Evolutionary conservation across 1,140 invertebrate species (phyloP).

Genomic region (Tetraneura akinire): DNA sequence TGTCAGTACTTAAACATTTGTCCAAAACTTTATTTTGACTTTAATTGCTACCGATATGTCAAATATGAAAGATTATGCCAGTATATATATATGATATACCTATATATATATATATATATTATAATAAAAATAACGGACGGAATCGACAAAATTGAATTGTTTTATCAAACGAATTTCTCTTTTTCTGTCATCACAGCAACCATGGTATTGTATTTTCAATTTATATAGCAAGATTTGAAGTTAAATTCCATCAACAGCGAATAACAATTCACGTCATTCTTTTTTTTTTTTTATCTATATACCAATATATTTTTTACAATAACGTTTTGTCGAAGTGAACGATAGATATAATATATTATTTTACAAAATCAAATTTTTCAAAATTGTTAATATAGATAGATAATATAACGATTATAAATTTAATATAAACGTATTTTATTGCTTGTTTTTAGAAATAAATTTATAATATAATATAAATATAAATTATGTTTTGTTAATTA

Average conservation of each 20-base stretch:
- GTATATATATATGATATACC: no score
- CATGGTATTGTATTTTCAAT: not conserved
- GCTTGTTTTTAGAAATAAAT: no score
- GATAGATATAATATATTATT: no score
- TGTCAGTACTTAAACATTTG: not conserved
- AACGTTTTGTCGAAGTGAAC: not conserved
- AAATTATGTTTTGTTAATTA: no score
- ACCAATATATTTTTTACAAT: no score
- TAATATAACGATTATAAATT: no score
- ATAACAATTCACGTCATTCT: not conserved
- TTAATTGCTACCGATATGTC: conserved; percentile 15
- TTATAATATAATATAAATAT: no score
- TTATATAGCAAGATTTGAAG: not conserved
- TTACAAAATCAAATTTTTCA: no score
- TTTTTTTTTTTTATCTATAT: not conserved
- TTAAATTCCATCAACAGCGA: conserved; percentile 11
- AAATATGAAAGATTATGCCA: not conserved
- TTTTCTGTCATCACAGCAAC: not conserved
- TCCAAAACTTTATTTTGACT: not conserved
- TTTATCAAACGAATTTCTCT: conserved; percentile 12
- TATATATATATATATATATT: no score
- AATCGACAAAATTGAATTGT: conserved; percentile 6
- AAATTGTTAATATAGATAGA: no score
- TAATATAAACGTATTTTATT: no score
- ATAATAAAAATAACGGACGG: no score